phyloP scores from a whole-genome alignment of 1,140 invertebrate genomes.

The Chlorops oryzae region DNA sequence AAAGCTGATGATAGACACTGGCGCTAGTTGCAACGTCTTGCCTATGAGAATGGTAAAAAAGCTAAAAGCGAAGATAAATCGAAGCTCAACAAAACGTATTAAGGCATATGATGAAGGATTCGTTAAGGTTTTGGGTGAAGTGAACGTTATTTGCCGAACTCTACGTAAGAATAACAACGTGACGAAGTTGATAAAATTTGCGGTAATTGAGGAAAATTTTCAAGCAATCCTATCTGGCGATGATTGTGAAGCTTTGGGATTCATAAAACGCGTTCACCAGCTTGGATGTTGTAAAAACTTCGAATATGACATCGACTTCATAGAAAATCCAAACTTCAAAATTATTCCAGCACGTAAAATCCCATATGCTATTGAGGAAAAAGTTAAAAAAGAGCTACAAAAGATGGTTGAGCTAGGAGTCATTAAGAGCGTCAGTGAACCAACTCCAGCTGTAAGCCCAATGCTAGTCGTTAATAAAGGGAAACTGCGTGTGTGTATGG shows the following conservation, averaged over 20 bases:
- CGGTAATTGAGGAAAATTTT: constrained; percentile 1
- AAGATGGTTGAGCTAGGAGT: constrained; percentile 28
- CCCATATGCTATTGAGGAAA: constrained; percentile 29
- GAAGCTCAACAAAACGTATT: constrained; percentile 1
- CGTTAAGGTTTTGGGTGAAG: constrained; percentile 7
- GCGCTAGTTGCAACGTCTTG: constrained; percentile 2
- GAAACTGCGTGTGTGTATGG: constrained; percentile 42
- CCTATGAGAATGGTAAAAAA: not conserved
- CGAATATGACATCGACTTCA: constrained; percentile 27
- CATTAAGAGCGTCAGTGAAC: constrained; percentile 25
- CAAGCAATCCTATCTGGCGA: not conserved
- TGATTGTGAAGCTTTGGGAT: constrained; percentile 1
- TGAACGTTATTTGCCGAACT: not conserved
- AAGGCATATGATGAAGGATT: not conserved
- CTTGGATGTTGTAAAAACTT: constrained; percentile 16
- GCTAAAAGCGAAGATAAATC: not conserved
- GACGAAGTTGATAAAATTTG: constrained; percentile 1
- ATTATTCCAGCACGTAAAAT: too few species aligned
- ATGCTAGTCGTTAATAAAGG: constrained; percentile 37
- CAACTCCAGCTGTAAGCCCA: constrained; percentile 39
- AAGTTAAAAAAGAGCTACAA: constrained; percentile 32
- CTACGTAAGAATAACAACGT: constrained; percentile 5
- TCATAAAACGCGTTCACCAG: constrained; percentile 13
- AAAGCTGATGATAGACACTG: constrained; percentile 8
- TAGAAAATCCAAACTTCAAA: too few species aligned